Base-by-base conservation (phyloP, 1,140 invertebrate species). In the Ctenoplectra terminalis region DNA sequence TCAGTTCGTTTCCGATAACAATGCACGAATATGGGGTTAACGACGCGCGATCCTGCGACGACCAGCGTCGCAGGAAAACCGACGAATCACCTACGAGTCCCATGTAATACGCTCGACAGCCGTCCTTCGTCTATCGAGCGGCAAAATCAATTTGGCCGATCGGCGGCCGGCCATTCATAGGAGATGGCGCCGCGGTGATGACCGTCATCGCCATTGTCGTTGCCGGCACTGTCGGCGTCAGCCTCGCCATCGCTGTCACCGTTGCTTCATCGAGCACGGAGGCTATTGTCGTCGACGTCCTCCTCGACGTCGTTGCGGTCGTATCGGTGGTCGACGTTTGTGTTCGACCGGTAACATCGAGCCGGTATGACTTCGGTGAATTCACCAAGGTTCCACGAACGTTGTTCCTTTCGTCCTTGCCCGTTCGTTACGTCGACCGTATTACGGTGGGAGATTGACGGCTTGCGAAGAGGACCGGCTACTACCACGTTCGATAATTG, bases 161-260 rank as follows among this genome's bases (percentile, higher is more conserved):
- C 56, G 46, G n/a, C 26, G 20, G 52, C 54, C 23, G 64, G 48
- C 48, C 75, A 72, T 87, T 83, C 54, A 77, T 40, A 46, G 71
- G 23, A 29, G 56, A 81, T 40, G 84, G 72, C 56, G 61, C 54
- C 66, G 54, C 66, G 60, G 50, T 46, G 84, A 85, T 74, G 84
- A 76, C 54, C 81, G 77, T 80, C 75, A 83, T 71, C 72, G 60
- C 43, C 76, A 81, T 87, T 81, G 81, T 86, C 85, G 72, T 46
- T 56, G 66, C 73, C 71, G 80, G 70, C 83, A 77, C 71, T 78
- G 80, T 75, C 84, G 70, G 64, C 84, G 85, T 86, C 46, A 69
- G 58, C 63, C 29, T 29, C 60, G 77, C 52, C 69, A 50, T 52
- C 79, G 82, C 72, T 66, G 82, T 67, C 78, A 76, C 66, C 73